Conservation (phyloP, 64 coral and sea anemone species). For the Porites lutea region DNA sequence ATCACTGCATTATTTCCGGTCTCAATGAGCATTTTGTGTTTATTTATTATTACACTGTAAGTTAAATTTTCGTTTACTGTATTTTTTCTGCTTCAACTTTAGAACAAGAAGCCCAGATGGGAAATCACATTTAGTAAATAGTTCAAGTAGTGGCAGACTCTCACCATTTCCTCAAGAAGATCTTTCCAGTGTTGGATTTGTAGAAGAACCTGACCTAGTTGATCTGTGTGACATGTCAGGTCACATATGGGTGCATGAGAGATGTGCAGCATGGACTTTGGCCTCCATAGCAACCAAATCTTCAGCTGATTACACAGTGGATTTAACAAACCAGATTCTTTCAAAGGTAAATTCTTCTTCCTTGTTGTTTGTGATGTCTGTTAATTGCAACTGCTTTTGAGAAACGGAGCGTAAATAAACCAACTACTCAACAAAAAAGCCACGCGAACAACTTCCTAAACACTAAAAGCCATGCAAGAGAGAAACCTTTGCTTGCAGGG, state of each 20-base stretch:
- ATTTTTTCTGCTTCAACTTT: neutral
- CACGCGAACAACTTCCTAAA: too few relatives aligned
- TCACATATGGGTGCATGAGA: conserved; percentile 94
- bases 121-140: neutral
- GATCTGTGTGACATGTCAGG: conserved; percentile 78
- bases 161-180: conserved; percentile 30
- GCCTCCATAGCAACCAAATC: conserved; percentile 78
- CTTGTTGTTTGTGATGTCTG: neutral
- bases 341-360: conserved; percentile 65
- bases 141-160: neutral
- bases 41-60: neutral
- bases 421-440: too few relatives aligned
- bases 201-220: conserved; percentile 62
- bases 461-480: too few relatives aligned
- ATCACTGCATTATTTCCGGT: too few relatives aligned
- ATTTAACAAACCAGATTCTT: conserved; percentile 87
- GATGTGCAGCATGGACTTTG: conserved; percentile 95
- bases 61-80: neutral
- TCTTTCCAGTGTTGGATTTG: conserved; percentile 78
- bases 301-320: conserved; percentile 64
- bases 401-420: too few relatives aligned
- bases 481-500: too few relatives aligned
- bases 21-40: too few relatives aligned
- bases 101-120: conserved; percentile 11
- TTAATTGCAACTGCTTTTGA: too few relatives aligned